Conservation (phyloP, 2,797 vertebrate species). For the Micromesistius poutassou region DNA sequence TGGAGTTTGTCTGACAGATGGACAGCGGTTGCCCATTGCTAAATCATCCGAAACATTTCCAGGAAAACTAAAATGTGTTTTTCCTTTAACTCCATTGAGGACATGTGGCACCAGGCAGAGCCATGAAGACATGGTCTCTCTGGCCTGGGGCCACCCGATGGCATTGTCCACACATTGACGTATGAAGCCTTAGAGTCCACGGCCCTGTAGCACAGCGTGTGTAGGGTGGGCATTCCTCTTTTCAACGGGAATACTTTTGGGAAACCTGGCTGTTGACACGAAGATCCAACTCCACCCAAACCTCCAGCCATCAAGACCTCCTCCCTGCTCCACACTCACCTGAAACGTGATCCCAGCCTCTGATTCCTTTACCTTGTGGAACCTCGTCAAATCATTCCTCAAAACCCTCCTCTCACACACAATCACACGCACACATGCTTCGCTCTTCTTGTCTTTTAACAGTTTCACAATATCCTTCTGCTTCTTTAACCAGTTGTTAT, state of each 20-base stretch:
- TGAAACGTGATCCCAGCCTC: conserved; percentile 7
- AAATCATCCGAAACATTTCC: not conserved
- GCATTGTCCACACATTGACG: not conserved
- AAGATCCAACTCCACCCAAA: conserved; percentile 14
- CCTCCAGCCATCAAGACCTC: conserved; percentile 15
- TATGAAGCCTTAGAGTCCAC: not conserved
- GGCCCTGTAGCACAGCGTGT: not conserved
- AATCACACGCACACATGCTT: not conserved
- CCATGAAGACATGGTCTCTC: not conserved
- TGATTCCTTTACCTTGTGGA: conserved; percentile 23
- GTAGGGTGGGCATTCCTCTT: not conserved
- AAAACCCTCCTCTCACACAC: not conserved
- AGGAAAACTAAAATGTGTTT: not conserved
- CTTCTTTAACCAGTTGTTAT: not conserved
- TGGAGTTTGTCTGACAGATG: not conserved
- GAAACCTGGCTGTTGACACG: conserved; percentile 43
- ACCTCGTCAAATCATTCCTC: conserved; percentile 31
- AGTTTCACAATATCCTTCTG: not conserved
- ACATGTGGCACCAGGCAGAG: not conserved
- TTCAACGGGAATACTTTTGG: conserved; percentile 42
- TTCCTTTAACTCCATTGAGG: not conserved
- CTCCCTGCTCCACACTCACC: conserved; percentile 12
- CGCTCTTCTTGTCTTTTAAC: not conserved
- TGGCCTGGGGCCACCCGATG: not conserved
- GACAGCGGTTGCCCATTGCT: not conserved